phyloP scores from a whole-genome alignment of 2,888 invertebrate genomes.

The Heteromurus nitidus region DNA sequence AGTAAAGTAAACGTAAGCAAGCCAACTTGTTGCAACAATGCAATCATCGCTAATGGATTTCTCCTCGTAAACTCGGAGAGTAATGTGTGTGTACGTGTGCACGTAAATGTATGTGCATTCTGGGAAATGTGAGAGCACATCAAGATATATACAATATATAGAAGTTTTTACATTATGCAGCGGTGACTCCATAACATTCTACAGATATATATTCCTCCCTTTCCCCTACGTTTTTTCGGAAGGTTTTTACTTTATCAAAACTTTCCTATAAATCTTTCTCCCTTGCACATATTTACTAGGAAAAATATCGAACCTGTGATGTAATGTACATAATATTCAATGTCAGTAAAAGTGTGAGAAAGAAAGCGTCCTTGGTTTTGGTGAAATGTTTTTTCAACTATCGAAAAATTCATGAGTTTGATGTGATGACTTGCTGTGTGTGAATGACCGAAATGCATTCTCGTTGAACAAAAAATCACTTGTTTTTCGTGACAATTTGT shows the following conservation, averaged over 20 bases:
- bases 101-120: conserved; percentile 4
- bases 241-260: no score
- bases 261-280: background rate
- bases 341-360: background rate
- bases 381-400: no score
- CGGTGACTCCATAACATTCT: no score
- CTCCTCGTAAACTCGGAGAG: conserved; percentile 55
- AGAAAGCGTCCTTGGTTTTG: background rate
- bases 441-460: background rate
- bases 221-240: no score
- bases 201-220: background rate
- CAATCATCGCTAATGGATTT: conserved; percentile 66
- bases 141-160: conserved; percentile 29
- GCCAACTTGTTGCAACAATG: conserved; percentile 66
- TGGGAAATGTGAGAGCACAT: background rate
- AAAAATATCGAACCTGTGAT: background rate
- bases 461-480: no score
- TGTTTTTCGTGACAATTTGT: conserved; percentile 5
- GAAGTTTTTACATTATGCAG: no score
- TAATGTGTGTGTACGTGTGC: conserved; percentile 31
- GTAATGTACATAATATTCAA: background rate
- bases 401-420: conserved; percentile 5
- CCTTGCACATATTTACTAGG: background rate
- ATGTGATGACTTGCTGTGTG: background rate
- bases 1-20: conserved; percentile 27